Conservation (phyloP, 2,888 invertebrate species). For the Liposcelis brunnea region DNA sequence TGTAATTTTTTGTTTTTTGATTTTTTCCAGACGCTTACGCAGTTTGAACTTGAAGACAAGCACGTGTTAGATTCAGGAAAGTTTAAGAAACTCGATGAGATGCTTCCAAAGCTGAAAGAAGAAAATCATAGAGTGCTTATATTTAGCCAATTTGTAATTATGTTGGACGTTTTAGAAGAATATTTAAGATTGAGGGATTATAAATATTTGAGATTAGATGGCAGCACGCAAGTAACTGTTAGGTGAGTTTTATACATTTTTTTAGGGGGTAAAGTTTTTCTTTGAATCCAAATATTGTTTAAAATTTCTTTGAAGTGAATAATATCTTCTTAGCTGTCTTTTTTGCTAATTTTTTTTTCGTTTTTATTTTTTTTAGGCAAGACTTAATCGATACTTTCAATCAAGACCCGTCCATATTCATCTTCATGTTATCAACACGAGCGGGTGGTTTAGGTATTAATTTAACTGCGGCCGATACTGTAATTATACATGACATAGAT, state of each 20-base stretch:
- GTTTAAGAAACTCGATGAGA: constrained; percentile 56
- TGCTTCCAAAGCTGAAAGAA: constrained; percentile 54
- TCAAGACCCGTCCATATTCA: constrained; percentile 56
- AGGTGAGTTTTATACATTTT: too few relatives aligned
- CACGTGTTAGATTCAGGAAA: constrained; percentile 74
- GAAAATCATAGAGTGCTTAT: constrained; percentile 70
- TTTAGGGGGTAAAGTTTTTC: background rate
- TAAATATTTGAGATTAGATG: constrained; percentile 71
- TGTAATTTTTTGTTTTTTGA: constrained; percentile 1
- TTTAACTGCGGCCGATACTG: constrained; percentile 85
- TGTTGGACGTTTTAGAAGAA: constrained; percentile 82
- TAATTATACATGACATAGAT: constrained; percentile 93
- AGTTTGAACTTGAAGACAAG: constrained; percentile 39
- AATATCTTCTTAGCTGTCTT: constrained; percentile 7
- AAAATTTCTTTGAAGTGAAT: background rate
- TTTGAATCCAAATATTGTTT: background rate
- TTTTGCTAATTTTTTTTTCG: background rate
- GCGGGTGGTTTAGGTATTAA: constrained; percentile 96
- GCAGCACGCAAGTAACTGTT: constrained; percentile 69
- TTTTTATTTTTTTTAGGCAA: constrained; percentile 41
- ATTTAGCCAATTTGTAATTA: constrained; percentile 93
- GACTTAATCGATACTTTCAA: constrained; percentile 81
- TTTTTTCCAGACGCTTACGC: constrained; percentile 29
- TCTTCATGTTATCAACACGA: constrained; percentile 80
- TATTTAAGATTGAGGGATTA: constrained; percentile 59